Percentiles rank a stretch among this genome's conserved stretches.
phyloP scores from a whole-genome alignment of 2,113 vertebrate genomes.

The Clarias batrachus region DNA sequence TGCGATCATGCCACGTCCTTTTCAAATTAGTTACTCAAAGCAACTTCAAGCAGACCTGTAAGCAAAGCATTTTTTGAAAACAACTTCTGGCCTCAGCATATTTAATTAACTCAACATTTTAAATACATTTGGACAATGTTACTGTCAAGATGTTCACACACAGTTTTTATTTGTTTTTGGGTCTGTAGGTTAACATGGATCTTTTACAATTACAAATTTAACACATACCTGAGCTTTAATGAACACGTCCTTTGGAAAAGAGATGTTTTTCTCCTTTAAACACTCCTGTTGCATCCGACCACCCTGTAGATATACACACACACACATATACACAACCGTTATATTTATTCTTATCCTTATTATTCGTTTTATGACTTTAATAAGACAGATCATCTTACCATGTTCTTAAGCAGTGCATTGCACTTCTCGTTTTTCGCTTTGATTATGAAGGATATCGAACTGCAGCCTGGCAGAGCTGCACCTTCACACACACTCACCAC shows the following conservation, averaged over 20 bases:
- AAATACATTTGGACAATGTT: neutral
- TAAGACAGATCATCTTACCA: neutral
- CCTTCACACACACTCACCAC: neutral
- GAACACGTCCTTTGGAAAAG: constrained; percentile 10
- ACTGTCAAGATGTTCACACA: neutral
- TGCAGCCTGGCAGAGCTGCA: neutral
- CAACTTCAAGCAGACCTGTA: neutral
- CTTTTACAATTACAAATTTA: neutral
- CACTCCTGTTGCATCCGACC: constrained; percentile 2
- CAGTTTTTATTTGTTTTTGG: neutral
- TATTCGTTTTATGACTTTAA: neutral
- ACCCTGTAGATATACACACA: neutral
- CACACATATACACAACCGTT: neutral
- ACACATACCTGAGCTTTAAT: constrained; percentile 12
- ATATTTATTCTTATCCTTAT: neutral
- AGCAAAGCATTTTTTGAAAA: neutral
- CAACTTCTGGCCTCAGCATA: no score
- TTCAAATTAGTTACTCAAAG: neutral
- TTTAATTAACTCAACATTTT: no score
- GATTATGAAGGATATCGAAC: neutral
- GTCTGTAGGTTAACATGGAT: neutral
- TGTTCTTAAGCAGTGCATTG: neutral
- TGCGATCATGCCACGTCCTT: neutral
- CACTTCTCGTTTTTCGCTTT: neutral
- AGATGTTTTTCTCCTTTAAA: neutral